Base-by-base conservation (phyloP, 37 sponge, comb jelly and placozoan genomes). In the Hormiphora californensis region DNA sequence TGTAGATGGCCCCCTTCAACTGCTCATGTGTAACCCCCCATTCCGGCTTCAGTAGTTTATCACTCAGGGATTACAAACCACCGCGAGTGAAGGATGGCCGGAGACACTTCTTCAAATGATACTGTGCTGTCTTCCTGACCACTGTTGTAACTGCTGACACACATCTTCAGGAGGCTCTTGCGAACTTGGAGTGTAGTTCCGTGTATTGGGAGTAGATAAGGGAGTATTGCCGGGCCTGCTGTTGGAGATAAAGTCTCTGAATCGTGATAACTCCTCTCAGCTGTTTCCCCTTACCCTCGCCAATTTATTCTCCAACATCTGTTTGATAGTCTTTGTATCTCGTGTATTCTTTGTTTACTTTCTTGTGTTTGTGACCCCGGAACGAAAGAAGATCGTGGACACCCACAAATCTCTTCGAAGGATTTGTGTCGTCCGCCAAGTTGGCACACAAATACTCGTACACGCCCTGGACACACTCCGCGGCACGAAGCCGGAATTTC, bases 31-130 rank as follows among this genome's bases (percentile, higher is more conserved):
- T 28, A 5, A 67, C 30, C 19, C 36, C 68, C 7, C 30, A 8
- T 4, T 32, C 30, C 9, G 68, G 68, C 38, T 67, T 39, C 9
- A 67, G 68, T 33, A 67, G 38, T 67, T 9, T 17, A 30, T 35
- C 30, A 67, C 36, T 67, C 38, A 39, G 68, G 68, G 68, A 67
- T 67, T 36, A 35, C 32, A 39, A 67, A 67, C 68, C 68, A 67
- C 31, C 68, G 68, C 36, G 68, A 32, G 68, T 67, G 31, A 19
- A 67, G 7, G 38, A 67, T 67, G 68, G 36, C 39, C 21, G 68
- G 19, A 67, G 68, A 30, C 68, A 67, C 68, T 67, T 67, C 68
- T 67, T 67, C 31, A 67, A 39, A 30, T 39, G 36, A 21, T 35
- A 19, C 68, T 67, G 68, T 2, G 68, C 68, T 32, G 35, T 30